A percentile compares a stretch with the other conserved stretches of the same genome.
These are phyloP conservation scores for Colinus virginianus DNA, from an alignment of 2,113 vertebrate species.

Conservation along the genomic window DNA sequence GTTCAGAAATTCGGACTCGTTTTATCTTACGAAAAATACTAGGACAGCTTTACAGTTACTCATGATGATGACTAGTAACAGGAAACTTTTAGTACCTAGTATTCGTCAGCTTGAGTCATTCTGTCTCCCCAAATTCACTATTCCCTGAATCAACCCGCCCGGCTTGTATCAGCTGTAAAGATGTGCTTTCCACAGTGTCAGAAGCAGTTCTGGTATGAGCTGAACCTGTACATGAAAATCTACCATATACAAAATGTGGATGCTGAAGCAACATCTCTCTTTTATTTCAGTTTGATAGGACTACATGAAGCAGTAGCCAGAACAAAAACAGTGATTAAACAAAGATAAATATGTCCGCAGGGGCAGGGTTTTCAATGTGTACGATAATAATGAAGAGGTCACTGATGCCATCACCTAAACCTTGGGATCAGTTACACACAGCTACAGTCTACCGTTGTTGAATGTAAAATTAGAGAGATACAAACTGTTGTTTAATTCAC, in stretches of 20 bases:
- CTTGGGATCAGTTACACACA: accelerated
- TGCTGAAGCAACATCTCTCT: not conserved
- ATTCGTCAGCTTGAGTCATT: not conserved
- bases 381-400: not conserved
- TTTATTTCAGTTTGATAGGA: not conserved
- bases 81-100: not conserved
- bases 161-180: accelerated
- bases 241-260: not conserved
- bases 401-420: not conserved
- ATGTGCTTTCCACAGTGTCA: not conserved
- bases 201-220: not conserved
- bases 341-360: not conserved
- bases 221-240: not conserved
- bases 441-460: not conserved
- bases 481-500: not conserved
- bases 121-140: not conserved
- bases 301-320: not conserved
- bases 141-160: not conserved
- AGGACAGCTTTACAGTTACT: not conserved
- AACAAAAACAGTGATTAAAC: not conserved
- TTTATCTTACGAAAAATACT: not conserved
- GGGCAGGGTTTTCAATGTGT: not conserved
- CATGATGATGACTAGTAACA: not conserved
- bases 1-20: not conserved
- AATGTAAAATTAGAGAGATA: not conserved